Conservation (phyloP, 2,113 vertebrate genomes). For the Hucho hucho region DNA sequence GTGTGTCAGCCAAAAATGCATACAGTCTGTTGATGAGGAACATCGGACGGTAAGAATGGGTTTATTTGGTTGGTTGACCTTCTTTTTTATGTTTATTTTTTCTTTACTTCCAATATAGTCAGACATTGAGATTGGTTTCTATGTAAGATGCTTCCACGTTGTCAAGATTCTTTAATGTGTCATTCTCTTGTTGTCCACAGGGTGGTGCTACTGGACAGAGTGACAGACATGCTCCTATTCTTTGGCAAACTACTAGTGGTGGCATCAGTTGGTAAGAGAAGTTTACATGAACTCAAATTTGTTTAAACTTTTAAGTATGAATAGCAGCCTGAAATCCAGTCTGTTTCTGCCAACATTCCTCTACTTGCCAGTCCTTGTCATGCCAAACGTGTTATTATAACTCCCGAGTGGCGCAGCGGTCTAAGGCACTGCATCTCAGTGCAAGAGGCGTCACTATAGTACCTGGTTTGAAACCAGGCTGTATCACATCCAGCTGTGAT, state of each 20-base stretch:
- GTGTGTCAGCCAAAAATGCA: slow-evolving; percentile 70
- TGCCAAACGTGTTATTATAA: too few relatives aligned
- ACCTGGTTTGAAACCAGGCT: too few relatives aligned
- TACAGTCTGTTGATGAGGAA: slow-evolving; percentile 75
- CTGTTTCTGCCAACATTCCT: too few relatives aligned
- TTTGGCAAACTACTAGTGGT: slow-evolving; percentile 76
- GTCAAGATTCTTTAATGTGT: neutral
- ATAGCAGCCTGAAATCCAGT: too few relatives aligned
- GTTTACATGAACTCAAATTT: neutral
- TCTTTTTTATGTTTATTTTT: neutral
- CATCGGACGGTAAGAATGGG: slow-evolving; percentile 60
- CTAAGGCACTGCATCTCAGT: too few relatives aligned
- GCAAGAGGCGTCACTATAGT: too few relatives aligned
- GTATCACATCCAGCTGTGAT: too few relatives aligned
- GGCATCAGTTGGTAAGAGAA: slow-evolving; percentile 66
- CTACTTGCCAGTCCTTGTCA: too few relatives aligned
- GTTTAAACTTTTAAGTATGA: neutral
- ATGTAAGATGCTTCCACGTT: neutral
- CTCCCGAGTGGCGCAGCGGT: too few relatives aligned
- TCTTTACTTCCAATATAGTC: too few relatives aligned
- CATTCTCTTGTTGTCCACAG: slow-evolving; percentile 41
- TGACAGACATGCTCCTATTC: slow-evolving; percentile 73
- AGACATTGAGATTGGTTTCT: too few relatives aligned
- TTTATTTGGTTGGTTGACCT: neutral
- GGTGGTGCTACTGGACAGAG: slow-evolving; percentile 73